phyloP scores from a whole-genome alignment of 2,888 invertebrate genomes.

The Aphrophora alni region DNA sequence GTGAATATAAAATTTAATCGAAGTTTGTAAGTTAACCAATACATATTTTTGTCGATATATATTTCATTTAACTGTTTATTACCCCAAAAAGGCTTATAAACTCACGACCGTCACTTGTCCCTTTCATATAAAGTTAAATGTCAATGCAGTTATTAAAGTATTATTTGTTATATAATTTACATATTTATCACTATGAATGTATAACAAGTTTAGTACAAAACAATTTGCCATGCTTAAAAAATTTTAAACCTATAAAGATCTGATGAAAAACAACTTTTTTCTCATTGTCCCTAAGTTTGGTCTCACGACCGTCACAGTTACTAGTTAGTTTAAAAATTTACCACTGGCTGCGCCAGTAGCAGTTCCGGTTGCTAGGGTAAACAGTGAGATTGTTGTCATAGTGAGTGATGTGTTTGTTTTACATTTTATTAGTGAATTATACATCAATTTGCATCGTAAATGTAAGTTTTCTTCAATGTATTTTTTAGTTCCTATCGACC shows the following conservation, averaged over 20 bases:
- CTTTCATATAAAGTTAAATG: background rate
- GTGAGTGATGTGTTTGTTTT: background rate
- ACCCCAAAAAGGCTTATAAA: too few species aligned
- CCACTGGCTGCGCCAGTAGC: background rate
- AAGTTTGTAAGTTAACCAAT: too few species aligned
- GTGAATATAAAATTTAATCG: too few species aligned
- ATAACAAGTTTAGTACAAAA: background rate
- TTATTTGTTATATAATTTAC: background rate
- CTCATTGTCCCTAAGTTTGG: slow-evolving; percentile 1
- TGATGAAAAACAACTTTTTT: background rate
- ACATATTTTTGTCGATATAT: too few species aligned
- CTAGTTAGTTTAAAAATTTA: slow-evolving; percentile 2
- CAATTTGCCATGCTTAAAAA: background rate
- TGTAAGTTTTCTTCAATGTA: slow-evolving; percentile 9
- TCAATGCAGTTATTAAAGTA: slow-evolving; percentile 7
- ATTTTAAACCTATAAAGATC: background rate
- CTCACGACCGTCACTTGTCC: too few species aligned
- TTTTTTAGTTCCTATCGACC: background rate
- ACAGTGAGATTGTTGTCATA: background rate
- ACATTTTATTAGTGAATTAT: background rate
- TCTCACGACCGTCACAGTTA: slow-evolving; percentile 7
- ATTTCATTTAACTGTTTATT: too few species aligned
- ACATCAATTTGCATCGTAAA: background rate
- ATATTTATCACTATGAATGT: background rate
- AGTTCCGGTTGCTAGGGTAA: background rate